These are phyloP conservation scores for Pygoscelis antarcticus DNA, from an alignment of 2,113 vertebrate species.

Conservation along the genomic window DNA sequence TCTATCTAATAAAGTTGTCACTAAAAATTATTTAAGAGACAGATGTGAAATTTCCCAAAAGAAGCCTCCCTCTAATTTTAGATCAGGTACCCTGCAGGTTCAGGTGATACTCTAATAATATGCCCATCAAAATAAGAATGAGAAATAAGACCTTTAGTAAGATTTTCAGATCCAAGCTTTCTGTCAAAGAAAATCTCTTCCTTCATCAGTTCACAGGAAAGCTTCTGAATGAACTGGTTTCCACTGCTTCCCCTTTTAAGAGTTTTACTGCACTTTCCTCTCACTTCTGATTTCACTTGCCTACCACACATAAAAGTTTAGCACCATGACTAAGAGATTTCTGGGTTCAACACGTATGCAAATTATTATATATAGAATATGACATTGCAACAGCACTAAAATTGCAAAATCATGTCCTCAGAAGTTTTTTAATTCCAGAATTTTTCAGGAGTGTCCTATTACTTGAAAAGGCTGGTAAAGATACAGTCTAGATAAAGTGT, in stretches of 20 bases:
- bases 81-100: not conserved
- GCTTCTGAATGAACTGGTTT: not conserved
- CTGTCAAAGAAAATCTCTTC: not conserved
- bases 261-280: not conserved
- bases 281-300: not conserved
- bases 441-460: not conserved
- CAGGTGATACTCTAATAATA: not conserved
- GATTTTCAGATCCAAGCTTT: not conserved
- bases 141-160: not conserved
- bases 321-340: not conserved
- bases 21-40: not conserved
- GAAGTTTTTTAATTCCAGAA: not conserved
- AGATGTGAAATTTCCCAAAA: not conserved
- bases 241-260: not conserved
- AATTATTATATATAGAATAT: not conserved
- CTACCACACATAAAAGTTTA: not conserved
- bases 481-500: not conserved
- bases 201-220: not conserved
- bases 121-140: not conserved
- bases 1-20: not conserved
- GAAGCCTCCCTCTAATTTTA: not conserved
- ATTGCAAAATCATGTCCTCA: not conserved
- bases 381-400: not conserved
- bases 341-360: not conserved
- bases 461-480: not conserved